A percentile compares a stretch with the other conserved stretches of the same genome.
Evolutionary conservation across 2,113 vertebrate genomes (phyloP).

Genomic region (Mus spicilegus): DNA sequence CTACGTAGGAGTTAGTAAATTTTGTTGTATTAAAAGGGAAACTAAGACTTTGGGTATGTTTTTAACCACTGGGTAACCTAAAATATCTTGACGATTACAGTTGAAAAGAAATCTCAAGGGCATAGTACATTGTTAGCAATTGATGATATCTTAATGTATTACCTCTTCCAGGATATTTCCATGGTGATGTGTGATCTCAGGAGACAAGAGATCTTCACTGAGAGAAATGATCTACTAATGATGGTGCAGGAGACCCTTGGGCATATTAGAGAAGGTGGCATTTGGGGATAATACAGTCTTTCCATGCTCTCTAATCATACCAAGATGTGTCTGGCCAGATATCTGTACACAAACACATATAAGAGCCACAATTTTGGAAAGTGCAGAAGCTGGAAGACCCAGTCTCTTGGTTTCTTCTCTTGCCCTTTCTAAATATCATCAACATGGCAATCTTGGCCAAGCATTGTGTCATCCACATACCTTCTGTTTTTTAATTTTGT

Average conservation of each 20-base stretch:
- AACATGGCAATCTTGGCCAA: too few relatives aligned
- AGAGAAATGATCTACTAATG: constrained; percentile 42
- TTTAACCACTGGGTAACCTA: not conserved
- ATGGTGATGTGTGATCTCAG: constrained; percentile 30
- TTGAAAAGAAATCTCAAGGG: constrained; percentile 58
- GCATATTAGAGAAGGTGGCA: constrained; percentile 5
- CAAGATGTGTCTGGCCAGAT: not conserved
- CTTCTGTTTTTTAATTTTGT: not conserved
- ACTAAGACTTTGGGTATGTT: constrained; percentile 21
- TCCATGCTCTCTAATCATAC: not conserved
- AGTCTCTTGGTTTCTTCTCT: not conserved
- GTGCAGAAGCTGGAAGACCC: not conserved
- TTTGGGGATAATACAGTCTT: not conserved
- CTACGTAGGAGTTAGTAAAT: not conserved
- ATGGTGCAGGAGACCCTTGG: constrained; percentile 31
- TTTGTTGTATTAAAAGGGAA: constrained; percentile 28
- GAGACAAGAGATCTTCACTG: constrained; percentile 20
- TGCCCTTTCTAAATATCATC: not conserved
- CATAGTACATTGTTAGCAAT: constrained; percentile 48
- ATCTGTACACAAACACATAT: not conserved
- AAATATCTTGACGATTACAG: constrained; percentile 48
- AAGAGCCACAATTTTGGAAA: not conserved
- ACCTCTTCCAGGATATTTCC: constrained; percentile 32
- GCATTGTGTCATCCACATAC: not conserved
- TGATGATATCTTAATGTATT: constrained; percentile 58